phyloP scores from a whole-genome alignment of 1,140 invertebrate genomes.

The Drosophila erecta region DNA sequence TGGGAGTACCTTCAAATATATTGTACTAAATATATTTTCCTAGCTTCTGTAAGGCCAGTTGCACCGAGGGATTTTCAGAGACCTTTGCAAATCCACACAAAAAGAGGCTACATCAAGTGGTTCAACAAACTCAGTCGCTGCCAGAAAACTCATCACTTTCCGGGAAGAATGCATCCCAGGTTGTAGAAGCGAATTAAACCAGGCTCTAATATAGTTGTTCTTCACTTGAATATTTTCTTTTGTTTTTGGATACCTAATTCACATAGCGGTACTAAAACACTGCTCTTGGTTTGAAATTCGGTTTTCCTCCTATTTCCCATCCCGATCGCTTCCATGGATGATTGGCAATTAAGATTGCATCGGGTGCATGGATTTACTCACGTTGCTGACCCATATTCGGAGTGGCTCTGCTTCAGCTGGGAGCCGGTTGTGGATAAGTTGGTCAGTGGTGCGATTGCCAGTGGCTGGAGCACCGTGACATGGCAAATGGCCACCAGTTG shows the following conservation, averaged over 20 bases:
- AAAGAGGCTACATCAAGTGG: constrained; percentile 30
- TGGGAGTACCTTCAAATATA: neutral
- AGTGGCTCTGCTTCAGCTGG: constrained; percentile 18
- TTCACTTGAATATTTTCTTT: too few relatives aligned
- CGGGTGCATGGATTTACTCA: constrained; percentile 58
- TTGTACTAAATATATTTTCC: neutral
- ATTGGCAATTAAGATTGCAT: constrained; percentile 74
- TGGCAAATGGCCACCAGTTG: constrained; percentile 58
- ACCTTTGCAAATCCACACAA: constrained; percentile 5
- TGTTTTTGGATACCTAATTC: too few relatives aligned
- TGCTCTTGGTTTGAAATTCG: neutral
- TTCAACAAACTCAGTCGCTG: constrained; percentile 29
- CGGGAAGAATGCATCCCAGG: constrained; percentile 5
- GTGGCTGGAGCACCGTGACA: constrained; percentile 22
- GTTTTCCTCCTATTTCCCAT: neutral
- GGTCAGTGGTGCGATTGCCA: constrained; percentile 67
- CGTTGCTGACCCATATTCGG: constrained; percentile 63
- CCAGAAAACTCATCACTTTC: neutral
- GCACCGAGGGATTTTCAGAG: constrained; percentile 8
- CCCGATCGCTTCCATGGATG: constrained; percentile 20
- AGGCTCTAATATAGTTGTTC: neutral
- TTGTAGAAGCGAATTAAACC: neutral
- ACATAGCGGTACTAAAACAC: too few relatives aligned
- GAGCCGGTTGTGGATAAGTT: constrained; percentile 60
- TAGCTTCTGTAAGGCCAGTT: neutral